A percentile compares a stretch with the other conserved stretches of the same genome.
Conservation (phyloP, 2,113 vertebrate genomes). For the Muntiacus reevesi region DNA sequence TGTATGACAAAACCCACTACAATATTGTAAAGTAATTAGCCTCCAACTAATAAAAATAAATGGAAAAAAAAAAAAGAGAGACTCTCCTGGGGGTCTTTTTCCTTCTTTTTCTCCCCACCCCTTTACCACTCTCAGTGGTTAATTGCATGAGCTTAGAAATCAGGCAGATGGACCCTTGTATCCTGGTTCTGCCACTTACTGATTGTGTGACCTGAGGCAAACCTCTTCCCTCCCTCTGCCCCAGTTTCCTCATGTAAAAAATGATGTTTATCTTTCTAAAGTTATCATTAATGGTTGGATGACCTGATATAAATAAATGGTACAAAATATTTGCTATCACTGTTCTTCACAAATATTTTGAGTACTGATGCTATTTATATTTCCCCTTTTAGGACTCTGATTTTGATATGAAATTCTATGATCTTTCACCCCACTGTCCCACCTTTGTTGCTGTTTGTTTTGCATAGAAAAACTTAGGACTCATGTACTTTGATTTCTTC, state of each 20-base stretch:
- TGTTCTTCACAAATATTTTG: not conserved
- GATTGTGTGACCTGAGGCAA: not conserved
- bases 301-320: not conserved
- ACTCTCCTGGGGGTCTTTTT: not conserved
- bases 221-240: not conserved
- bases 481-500: constrained; percentile 15
- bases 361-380: not conserved
- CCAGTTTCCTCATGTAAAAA: not conserved
- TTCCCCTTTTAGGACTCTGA: not conserved
- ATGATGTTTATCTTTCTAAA: not conserved
- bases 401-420: constrained; percentile 1
- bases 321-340: not conserved
- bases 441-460: not conserved
- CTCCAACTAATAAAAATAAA: too few species aligned
- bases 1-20: too few species aligned
- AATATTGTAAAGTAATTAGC: too few species aligned
- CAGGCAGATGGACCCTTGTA: not conserved
- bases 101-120: not conserved
- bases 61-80: not conserved
- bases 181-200: not conserved
- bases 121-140: not conserved
- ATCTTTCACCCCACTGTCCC: not conserved
- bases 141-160: not conserved
- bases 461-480: not conserved
- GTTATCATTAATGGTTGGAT: not conserved